Conservation (phyloP, 2,113 vertebrate species). For the Maccullochella peelii region DNA sequence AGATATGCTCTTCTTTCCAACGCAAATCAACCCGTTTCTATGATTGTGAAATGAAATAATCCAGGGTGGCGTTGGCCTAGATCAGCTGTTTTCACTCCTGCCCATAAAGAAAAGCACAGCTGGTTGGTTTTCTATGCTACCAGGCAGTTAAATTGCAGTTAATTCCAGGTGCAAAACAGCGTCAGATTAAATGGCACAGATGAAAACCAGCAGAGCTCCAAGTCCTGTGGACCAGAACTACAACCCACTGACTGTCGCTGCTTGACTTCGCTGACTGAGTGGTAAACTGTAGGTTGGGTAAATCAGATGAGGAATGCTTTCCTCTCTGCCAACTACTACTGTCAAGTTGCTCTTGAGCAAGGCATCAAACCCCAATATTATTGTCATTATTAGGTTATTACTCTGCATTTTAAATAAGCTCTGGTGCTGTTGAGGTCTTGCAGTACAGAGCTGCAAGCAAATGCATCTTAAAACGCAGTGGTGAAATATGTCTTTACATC, state of each 20-base stretch:
- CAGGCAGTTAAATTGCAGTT: neutral
- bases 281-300: neutral
- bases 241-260: neutral
- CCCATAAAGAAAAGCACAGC: neutral
- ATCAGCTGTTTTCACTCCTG: constrained; percentile 2
- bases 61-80: constrained; percentile 20
- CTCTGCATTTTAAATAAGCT: neutral
- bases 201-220: neutral
- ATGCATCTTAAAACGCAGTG: neutral
- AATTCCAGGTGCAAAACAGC: neutral
- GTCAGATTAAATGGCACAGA: neutral
- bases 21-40: constrained; percentile 40
- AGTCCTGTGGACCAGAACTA: neutral
- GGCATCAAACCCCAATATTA: neutral
- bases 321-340: neutral
- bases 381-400: neutral
- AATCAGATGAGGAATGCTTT: neutral
- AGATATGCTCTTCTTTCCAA: constrained; percentile 26
- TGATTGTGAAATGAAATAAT: constrained; percentile 30
- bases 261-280: neutral
- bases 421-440: neutral
- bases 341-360: neutral
- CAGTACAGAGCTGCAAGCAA: neutral
- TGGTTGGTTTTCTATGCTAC: neutral
- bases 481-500: too few species aligned